phyloP scores from a whole-genome alignment of 2,797 vertebrate genomes.

The Coreius guichenoti region DNA sequence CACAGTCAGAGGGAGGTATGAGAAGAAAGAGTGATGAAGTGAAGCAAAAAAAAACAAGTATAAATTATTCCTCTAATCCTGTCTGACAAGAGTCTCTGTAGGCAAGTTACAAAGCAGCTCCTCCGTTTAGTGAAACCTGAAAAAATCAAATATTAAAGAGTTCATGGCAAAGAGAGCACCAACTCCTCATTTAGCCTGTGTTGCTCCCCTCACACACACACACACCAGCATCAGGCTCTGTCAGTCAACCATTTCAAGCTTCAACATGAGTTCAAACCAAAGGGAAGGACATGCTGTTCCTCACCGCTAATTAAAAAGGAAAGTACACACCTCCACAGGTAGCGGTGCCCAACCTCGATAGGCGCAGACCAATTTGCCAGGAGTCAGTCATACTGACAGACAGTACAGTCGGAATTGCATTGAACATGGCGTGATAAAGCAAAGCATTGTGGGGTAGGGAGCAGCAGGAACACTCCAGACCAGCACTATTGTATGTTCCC shows the following conservation, averaged over 20 bases:
- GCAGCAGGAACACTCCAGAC: slow-evolving; percentile 26
- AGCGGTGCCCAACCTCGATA: not conserved
- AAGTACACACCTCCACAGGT: slow-evolving; percentile 66
- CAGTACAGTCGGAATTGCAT: slow-evolving; percentile 31
- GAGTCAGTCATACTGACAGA: slow-evolving; percentile 53
- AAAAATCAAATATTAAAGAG: slow-evolving; percentile 74
- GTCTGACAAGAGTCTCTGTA: slow-evolving; percentile 66
- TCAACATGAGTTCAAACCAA: slow-evolving; percentile 31
- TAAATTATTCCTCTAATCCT: slow-evolving; percentile 73
- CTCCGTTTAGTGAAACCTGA: slow-evolving; percentile 61
- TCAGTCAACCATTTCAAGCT: slow-evolving; percentile 35
- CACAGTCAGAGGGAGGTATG: slow-evolving; percentile 46
- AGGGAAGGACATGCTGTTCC: slow-evolving; percentile 35
- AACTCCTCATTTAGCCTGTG: slow-evolving; percentile 45
- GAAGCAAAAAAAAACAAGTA: slow-evolving; percentile 44
- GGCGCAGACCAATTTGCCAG: slow-evolving; percentile 48
- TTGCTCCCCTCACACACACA: slow-evolving; percentile 53
- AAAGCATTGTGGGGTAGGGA: slow-evolving; percentile 20
- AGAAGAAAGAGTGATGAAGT: slow-evolving; percentile 49
- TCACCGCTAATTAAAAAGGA: slow-evolving; percentile 55
- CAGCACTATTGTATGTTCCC: slow-evolving; percentile 2
- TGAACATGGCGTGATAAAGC: slow-evolving; percentile 30
- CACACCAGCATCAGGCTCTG: slow-evolving; percentile 48
- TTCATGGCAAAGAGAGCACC: slow-evolving; percentile 65
- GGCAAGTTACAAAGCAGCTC: slow-evolving; percentile 59